phyloP scores from a whole-genome alignment of 2,888 invertebrate species.

The Campoplex nolae region DNA sequence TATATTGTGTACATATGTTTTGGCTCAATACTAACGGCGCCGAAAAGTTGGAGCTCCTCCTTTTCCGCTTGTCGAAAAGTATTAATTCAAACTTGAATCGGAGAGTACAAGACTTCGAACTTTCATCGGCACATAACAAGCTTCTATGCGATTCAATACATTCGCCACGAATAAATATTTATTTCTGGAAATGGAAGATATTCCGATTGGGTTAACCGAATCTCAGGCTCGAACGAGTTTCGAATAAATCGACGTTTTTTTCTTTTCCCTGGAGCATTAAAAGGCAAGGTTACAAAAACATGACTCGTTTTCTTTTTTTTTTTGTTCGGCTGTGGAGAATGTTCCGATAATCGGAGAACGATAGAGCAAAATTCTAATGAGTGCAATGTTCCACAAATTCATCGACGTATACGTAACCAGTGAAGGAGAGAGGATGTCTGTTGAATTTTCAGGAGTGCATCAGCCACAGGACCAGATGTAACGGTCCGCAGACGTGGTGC shows the following conservation, averaged over 20 bases:
- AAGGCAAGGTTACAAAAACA: conserved; percentile 5
- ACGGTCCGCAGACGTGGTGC: conserved; percentile 56
- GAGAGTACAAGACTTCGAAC: conserved; percentile 2
- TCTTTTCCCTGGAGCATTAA: neutral
- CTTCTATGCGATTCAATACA: neutral
- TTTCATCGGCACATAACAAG: conserved; percentile 2
- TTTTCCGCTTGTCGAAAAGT: neutral
- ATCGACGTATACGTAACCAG: conserved; percentile 47
- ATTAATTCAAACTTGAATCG: neutral
- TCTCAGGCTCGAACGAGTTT: conserved; percentile 7
- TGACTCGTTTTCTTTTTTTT: neutral
- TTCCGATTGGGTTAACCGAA: conserved; percentile 5
- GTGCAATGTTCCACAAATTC: conserved; percentile 52
- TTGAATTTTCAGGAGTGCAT: conserved; percentile 56
- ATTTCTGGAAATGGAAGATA: neutral
- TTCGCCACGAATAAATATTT: conserved; percentile 23
- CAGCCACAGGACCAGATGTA: conserved; percentile 52
- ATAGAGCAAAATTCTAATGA: conserved; percentile 54
- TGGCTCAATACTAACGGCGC: neutral
- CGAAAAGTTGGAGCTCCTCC: neutral
- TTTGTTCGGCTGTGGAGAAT: neutral
- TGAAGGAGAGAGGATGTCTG: conserved; percentile 33
- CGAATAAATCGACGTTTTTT: neutral
- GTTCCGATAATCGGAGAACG: conserved; percentile 31
- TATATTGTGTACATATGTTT: neutral